These are phyloP conservation scores for Garra rufa DNA, from an alignment of 2,113 vertebrate genomes.

Conservation along the genomic window DNA sequence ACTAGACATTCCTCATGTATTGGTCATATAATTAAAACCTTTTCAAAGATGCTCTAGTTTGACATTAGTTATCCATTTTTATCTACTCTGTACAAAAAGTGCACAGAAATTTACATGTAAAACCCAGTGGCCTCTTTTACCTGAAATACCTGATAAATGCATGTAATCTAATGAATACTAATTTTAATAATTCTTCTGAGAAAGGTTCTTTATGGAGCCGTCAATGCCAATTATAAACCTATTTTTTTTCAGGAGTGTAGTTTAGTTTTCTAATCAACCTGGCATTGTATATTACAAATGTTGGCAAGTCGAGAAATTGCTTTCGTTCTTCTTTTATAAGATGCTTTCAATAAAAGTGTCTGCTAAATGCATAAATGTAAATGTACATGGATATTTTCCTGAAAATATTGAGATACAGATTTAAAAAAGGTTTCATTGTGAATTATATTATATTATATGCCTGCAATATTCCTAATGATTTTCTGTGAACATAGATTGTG, in stretches of 20 bases:
- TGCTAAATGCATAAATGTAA: not conserved
- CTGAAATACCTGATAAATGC: too few species aligned
- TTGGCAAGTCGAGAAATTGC: too few species aligned
- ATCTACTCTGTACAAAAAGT: not conserved
- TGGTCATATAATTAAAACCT: not conserved
- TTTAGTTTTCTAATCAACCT: not conserved
- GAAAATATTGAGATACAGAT: not conserved
- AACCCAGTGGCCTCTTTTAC: not conserved
- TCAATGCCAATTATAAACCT: not conserved
- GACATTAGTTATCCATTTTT: not conserved
- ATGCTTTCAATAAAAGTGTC: not conserved
- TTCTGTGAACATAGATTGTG: too few species aligned
- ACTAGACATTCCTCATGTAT: not conserved
- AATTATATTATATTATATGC: too few species aligned
- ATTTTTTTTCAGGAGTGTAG: not conserved
- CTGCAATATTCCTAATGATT: too few species aligned
- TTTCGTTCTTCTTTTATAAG: too few species aligned
- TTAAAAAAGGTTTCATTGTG: not conserved
- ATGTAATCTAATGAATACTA: too few species aligned
- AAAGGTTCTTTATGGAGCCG: too few species aligned
- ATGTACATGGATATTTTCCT: too few species aligned
- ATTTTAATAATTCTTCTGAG: too few species aligned
- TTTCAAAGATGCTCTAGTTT: not conserved
- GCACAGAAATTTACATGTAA: not conserved
- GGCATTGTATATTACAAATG: too few species aligned